Evolutionary conservation across 2,797 vertebrate species (phyloP).

Genomic region (Brachymystax lenok): DNA sequence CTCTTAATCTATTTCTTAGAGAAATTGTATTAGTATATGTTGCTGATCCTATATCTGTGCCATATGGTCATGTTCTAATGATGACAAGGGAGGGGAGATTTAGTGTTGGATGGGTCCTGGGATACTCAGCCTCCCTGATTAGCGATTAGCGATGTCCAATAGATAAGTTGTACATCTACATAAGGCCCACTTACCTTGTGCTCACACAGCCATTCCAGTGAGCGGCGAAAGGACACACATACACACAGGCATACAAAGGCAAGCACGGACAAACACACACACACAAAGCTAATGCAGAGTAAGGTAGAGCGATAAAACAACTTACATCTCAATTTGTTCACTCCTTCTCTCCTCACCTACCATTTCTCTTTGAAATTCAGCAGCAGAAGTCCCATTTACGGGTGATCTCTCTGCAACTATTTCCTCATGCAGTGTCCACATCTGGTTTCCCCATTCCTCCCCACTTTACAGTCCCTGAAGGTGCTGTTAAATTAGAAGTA

Average conservation of each 20-base stretch:
- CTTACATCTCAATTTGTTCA: neutral
- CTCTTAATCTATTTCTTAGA: too few species aligned
- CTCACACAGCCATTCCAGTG: slow-evolving; percentile 57
- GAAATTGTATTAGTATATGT: neutral
- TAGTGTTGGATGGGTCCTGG: slow-evolving; percentile 35
- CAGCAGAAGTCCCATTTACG: slow-evolving; percentile 47
- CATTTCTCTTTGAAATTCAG: slow-evolving; percentile 41
- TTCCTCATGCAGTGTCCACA: slow-evolving; percentile 66
- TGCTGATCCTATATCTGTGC: neutral
- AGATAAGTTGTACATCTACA: slow-evolving; percentile 78
- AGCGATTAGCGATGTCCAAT: slow-evolving; percentile 68
- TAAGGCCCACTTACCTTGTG: slow-evolving; percentile 66
- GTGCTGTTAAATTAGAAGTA: slow-evolving; percentile 57
- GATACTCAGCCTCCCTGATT: slow-evolving; percentile 73
- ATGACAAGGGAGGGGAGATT: neutral
- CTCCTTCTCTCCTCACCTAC: slow-evolving; percentile 26
- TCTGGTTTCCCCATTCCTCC: slow-evolving; percentile 69
- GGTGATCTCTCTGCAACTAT: slow-evolving; percentile 55
- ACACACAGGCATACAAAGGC: slow-evolving; percentile 4
- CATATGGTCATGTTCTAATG: neutral
- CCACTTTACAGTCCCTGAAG: slow-evolving; percentile 59
- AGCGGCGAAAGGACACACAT: slow-evolving; percentile 42
- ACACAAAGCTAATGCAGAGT: slow-evolving; percentile 4
- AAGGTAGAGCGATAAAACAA: neutral
- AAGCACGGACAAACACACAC: slow-evolving; percentile 5